These are phyloP conservation scores for Eclectus roratus DNA, from an alignment of 2,113 vertebrate species.

Conservation along the genomic window DNA sequence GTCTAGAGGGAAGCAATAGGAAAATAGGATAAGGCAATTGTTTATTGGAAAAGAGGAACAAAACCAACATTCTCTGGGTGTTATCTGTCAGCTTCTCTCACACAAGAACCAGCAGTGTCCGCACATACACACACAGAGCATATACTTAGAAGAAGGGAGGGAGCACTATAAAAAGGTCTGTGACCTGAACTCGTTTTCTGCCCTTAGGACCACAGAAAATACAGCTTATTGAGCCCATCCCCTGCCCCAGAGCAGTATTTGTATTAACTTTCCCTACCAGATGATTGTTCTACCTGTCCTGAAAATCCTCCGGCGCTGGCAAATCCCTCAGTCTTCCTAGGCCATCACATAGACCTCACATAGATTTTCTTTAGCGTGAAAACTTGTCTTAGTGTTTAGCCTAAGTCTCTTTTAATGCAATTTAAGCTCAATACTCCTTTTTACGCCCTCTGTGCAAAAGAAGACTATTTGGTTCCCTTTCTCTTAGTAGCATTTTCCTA, in stretches of 20 bases:
- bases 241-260: background rate
- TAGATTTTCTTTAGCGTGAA: background rate
- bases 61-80: background rate
- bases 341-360: background rate
- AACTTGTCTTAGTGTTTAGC: background rate
- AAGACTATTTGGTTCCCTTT: background rate
- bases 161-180: background rate
- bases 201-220: background rate
- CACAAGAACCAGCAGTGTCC: background rate
- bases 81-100: background rate
- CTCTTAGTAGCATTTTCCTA: background rate
- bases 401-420: background rate
- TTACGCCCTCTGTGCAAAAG: background rate
- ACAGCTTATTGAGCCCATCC: background rate
- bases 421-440: background rate
- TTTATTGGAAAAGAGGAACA: background rate
- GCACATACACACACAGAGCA: background rate
- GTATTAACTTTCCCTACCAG: background rate
- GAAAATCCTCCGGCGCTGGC: background rate
- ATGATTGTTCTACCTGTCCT: background rate
- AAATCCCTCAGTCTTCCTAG: background rate
- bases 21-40: background rate
- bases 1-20: background rate
- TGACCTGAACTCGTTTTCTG: background rate
- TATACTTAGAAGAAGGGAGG: background rate